A percentile compares a stretch with the other conserved stretches of the same genome.
Evolutionary conservation across 2,797 vertebrate genomes (phyloP).

Genomic region (Aulostomus chinensis): DNA sequence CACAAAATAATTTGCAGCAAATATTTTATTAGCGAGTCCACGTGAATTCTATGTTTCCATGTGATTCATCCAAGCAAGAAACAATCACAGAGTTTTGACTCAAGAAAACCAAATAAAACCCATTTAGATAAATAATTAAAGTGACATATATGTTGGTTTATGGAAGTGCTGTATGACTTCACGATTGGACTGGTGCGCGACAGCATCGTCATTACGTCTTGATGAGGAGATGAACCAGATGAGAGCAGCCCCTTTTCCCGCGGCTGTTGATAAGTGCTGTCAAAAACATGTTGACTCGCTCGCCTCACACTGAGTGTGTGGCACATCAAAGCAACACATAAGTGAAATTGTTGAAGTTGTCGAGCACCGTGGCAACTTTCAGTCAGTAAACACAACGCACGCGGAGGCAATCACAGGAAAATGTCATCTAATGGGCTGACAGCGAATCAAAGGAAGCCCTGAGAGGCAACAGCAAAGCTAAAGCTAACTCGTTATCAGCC

Average conservation of each 20-base stretch:
- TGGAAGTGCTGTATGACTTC: not conserved
- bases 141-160: not conserved
- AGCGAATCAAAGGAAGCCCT: slow-evolving; percentile 66
- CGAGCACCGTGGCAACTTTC: slow-evolving; percentile 50
- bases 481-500: slow-evolving; percentile 59
- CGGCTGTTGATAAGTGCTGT: slow-evolving; percentile 64
- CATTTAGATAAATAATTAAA: not conserved
- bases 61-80: no score
- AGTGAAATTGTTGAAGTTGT: slow-evolving; percentile 63
- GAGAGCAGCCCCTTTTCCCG: slow-evolving; percentile 11
- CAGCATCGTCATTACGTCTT: slow-evolving; percentile 9
- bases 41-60: no score
- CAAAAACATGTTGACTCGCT: slow-evolving; percentile 64
- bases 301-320: slow-evolving; percentile 31
- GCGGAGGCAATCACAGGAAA: slow-evolving; percentile 46
- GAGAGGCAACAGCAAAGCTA: slow-evolving; percentile 59
- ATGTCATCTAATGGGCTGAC: slow-evolving; percentile 64
- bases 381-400: slow-evolving; percentile 41
- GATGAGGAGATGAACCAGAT: slow-evolving; percentile 25
- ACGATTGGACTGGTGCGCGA: not conserved
- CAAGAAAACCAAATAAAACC: not conserved
- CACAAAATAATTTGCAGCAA: no score
- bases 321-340: slow-evolving; percentile 70
- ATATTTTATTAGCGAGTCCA: no score
- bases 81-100: not conserved